Evolutionary conservation across 92 coral and sea anemone species (phyloP), one percentile per base, ranked within the genome.

Genomic region (Pocillopora meandrina): DNA sequence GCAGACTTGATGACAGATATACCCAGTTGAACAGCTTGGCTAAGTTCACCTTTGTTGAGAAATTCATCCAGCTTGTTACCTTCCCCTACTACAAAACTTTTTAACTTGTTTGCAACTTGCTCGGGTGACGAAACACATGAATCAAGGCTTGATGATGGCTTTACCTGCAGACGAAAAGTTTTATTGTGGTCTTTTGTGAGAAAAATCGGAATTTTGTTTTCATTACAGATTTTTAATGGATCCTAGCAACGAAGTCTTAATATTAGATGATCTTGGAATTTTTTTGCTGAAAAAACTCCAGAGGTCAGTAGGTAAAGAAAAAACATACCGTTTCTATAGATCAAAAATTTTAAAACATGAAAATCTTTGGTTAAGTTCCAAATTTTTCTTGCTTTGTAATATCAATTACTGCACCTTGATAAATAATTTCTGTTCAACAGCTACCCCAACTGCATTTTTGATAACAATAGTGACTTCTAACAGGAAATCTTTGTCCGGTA

Each of bases 361-460:
- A 42, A 42, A 42, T 42, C 8, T 7, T 3, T 7, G 4, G 52
- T 7, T 42, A 26, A 26, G 31, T 26, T 26, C 31, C 31, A 26
- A 26, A 26, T 26, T 26, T 26, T 26, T 26, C 31, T 26, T 26
- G 31, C 31, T 26, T 26, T 26, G 31, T 42, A 1, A 16, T 2
- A 34, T 36, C 12, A 1, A 17, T 56, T 6, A 33, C 8, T 2
- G 5, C 71, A 81, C 85, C 85, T 81, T 81, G 16, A 81, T 60
- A 81, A 34, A 8, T 5, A 71, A 1, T 18, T 11, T 59, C 5
- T 57, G 15, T 12, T 12, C 18, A 21, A 71, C 77, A n/a, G 77
- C 70, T 35, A 81, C 85, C 9, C 85, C 85, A 81, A 71, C 70
- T 2, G 85, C 47, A 60, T 81, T 81, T 57, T 58, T 81, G 76